Evolutionary conservation across 1,140 invertebrate genomes (phyloP).

Genomic region (Fopius arisanus): DNA sequence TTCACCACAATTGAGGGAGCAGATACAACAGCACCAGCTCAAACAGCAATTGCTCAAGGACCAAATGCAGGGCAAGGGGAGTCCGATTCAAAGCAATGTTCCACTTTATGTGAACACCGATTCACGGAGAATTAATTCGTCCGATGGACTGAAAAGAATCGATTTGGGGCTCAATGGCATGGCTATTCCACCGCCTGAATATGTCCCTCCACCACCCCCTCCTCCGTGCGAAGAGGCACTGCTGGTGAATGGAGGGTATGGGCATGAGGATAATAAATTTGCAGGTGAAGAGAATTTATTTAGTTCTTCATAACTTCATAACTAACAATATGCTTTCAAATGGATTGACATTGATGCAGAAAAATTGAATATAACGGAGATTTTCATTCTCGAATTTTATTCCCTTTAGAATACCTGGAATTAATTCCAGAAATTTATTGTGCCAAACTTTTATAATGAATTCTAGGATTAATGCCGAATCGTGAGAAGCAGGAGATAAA

Average conservation of each 20-base stretch:
- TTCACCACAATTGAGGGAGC: slow-evolving; percentile 52
- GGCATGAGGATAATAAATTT: slow-evolving; percentile 55
- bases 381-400: too few species aligned
- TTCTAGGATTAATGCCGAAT: slow-evolving; percentile 75
- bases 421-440: too few species aligned
- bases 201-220: slow-evolving; percentile 55
- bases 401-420: too few species aligned
- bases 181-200: slow-evolving; percentile 52
- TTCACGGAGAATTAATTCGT: slow-evolving; percentile 39
- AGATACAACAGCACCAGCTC: slow-evolving; percentile 58
- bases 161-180: slow-evolving; percentile 43
- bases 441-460: background rate
- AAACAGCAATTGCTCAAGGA: slow-evolving; percentile 56
- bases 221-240: slow-evolving; percentile 43
- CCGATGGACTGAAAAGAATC: slow-evolving; percentile 42
- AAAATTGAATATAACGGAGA: too few species aligned
- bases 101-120: slow-evolving; percentile 64
- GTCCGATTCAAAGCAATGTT: slow-evolving; percentile 45
- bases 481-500: slow-evolving; percentile 89
- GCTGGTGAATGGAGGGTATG: slow-evolving; percentile 50
- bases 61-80: slow-evolving; percentile 56
- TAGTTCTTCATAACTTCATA: too few species aligned
- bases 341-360: too few species aligned
- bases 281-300: slow-evolving; percentile 37
- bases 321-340: too few species aligned